phyloP scores from a whole-genome alignment of 2,113 vertebrate genomes.

The Struthidea cinerea region DNA sequence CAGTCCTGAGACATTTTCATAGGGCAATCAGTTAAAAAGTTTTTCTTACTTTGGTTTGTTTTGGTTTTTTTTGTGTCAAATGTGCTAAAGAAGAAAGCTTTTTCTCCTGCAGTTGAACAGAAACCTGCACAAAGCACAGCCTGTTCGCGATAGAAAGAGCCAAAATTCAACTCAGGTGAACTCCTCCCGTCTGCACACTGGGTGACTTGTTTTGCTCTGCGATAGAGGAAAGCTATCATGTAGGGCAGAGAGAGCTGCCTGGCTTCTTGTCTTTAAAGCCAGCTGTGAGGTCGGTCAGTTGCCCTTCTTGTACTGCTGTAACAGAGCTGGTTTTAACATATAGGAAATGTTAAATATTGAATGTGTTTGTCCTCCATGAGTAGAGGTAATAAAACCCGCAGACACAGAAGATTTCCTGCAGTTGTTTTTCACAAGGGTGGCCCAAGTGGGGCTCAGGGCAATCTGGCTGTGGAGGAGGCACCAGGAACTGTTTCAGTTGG shows the following conservation, averaged over 20 bases:
- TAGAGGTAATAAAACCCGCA: not conserved
- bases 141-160: not conserved
- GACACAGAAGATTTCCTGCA: not conserved
- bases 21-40: not conserved
- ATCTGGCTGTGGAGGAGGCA: not conserved
- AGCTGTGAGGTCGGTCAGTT: slow-evolving; percentile 24
- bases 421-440: not conserved
- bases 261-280: slow-evolving; percentile 42
- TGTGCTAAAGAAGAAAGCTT: not conserved
- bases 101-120: not conserved
- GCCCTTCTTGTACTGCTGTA: not conserved
- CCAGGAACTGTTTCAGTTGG: not conserved
- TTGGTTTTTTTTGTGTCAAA: not conserved
- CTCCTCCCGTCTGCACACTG: slow-evolving; percentile 34
- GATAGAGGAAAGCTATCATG: not conserved
- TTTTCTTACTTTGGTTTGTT: not conserved
- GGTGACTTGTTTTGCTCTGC: slow-evolving; percentile 23
- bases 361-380: not conserved
- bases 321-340: not conserved
- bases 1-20: not conserved
- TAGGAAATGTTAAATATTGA: slow-evolving; percentile 46
- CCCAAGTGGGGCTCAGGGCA: not conserved
- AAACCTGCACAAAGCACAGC: slow-evolving; percentile 21
- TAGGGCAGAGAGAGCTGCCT: not conserved
- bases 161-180: slow-evolving; percentile 20